These are phyloP conservation scores for Ptychobarbus kaznakovi DNA, from an alignment of 2,797 vertebrate genomes.

Conservation along the genomic window DNA sequence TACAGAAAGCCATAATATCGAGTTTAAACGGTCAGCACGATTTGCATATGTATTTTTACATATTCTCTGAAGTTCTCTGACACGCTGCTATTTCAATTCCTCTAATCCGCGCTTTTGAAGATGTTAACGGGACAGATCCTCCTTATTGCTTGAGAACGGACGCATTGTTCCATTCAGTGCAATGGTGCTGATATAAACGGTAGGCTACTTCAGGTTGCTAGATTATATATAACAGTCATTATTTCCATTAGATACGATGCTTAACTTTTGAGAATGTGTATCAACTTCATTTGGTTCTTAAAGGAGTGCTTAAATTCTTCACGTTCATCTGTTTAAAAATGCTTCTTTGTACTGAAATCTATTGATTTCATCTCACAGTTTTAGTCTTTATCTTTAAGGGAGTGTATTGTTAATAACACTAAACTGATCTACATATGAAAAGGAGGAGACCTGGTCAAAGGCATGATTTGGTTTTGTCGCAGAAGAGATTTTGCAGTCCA, in stretches of 20 bases:
- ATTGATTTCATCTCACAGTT: not conserved
- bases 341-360: conserved; percentile 16
- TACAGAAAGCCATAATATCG: not conserved
- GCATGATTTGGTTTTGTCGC: conserved; percentile 42
- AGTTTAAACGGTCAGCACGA: not conserved
- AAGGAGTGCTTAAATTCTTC: not conserved
- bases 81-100: not conserved
- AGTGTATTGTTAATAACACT: not conserved
- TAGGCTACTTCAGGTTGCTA: not conserved
- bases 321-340: not conserved
- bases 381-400: not conserved
- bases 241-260: not conserved
- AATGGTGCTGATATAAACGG: conserved; percentile 5
- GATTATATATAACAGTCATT: not conserved
- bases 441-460: conserved; percentile 10
- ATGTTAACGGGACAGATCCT: conserved; percentile 34
- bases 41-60: not conserved
- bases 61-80: not conserved
- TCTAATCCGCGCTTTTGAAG: conserved; percentile 33
- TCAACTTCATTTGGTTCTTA: conserved; percentile 10
- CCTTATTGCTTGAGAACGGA: conserved; percentile 63
- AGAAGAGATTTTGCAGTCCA: conserved; percentile 55
- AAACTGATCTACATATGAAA: not conserved
- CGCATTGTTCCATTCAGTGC: conserved; percentile 71
- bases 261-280: conserved; percentile 5